Evolutionary conservation across 2,888 invertebrate genomes (phyloP), one percentile per base, ranked within the genome.

Genomic region (Argyresthia goedartella): DNA sequence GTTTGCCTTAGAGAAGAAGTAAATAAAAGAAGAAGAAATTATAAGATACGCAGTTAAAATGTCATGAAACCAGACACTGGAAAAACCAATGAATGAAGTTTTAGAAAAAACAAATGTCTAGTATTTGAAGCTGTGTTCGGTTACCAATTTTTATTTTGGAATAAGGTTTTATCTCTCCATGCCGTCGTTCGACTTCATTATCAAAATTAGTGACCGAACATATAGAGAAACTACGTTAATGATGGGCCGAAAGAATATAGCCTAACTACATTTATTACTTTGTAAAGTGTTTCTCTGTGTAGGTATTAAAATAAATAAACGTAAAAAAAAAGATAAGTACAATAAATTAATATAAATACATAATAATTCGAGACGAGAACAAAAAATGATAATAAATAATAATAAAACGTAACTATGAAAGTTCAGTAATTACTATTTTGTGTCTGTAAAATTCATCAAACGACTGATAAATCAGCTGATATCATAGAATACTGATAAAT

Each of bases 201-300:
- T 4, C 57, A 60, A 75, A 81, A 81, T 79, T 73, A 74, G 76
- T 69, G 63, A 81, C 69, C 82, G 84, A 72, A 76, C 82, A 81
- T 73, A 53, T 46, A 13, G 55, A 57, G 63, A 54, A 61, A 60
- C 82, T 84, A 84, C 76, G 71, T 79, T 78, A 77, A 74, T 72
- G 60, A 72, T 74, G 81, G 81, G 78, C 81, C 78, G 54, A 54
- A 71, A 77, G 72, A 76, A 76, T 71, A 74, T 77, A 80, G 82
- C 84, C 62, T 69, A 58, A 69, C 78, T 78, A 80, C 78, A 67
- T 68, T 65, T 64, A 73, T 76, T 72, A 65, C 66, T 78, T 60
- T 86, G 86, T 85, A 70, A 78, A 84, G 86, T 86, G 86, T 86
- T 86, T 82, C 86, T 86, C 86, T 87, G 86, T 86, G 81, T 82